Conservation (phyloP, 2,797 vertebrate species). For the Phyllotis vaccarum region DNA sequence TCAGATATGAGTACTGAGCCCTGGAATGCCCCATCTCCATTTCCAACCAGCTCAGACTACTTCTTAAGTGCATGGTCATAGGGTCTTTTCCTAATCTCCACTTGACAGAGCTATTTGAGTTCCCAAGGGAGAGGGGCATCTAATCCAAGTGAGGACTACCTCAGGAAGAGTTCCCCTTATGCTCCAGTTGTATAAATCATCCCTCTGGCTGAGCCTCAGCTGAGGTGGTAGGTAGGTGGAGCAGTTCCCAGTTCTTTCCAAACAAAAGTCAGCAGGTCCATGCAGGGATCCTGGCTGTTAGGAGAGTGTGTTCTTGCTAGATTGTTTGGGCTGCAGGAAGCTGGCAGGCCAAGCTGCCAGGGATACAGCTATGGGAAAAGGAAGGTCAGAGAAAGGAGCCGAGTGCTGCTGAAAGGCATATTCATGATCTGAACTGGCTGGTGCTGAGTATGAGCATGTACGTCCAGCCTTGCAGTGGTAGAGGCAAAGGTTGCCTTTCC, state of each 20-base stretch:
- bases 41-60: neutral
- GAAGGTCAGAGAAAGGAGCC: slow-evolving; percentile 65
- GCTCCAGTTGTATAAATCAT: neutral
- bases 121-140: neutral
- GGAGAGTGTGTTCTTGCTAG: slow-evolving; percentile 43
- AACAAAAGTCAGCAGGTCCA: slow-evolving; percentile 21
- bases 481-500: neutral
- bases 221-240: neutral
- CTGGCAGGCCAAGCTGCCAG: slow-evolving; percentile 31
- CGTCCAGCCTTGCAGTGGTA: neutral
- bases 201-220: neutral
- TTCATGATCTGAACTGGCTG: neutral
- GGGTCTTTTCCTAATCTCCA: neutral
- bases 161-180: slow-evolving; percentile 12
- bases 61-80: neutral
- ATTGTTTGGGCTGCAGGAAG: slow-evolving; percentile 45
- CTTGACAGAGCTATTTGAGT: neutral
- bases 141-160: neutral
- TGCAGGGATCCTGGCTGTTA: slow-evolving; percentile 64
- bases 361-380: slow-evolving; percentile 32
- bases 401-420: slow-evolving; percentile 46
- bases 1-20: slow-evolving; percentile 8
- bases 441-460: neutral
- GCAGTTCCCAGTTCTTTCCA: slow-evolving; percentile 4
- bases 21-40: neutral